phyloP scores from a whole-genome alignment of 92 coral and sea anemone species.

The Virgularia gustaviana region DNA sequence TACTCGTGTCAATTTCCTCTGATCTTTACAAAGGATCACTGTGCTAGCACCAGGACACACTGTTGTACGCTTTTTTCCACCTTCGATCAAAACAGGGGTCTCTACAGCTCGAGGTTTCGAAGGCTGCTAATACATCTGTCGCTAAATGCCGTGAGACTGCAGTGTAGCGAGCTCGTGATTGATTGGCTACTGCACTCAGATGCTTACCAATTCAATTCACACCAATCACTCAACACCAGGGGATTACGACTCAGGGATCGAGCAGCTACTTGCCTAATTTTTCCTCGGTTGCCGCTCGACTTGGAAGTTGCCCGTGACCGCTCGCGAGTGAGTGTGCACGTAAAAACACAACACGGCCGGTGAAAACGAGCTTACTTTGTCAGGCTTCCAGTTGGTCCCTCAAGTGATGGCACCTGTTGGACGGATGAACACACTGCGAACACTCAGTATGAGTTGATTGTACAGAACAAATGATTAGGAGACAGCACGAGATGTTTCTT shows the following conservation, averaged over 20 bases:
- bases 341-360: neutral
- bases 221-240: conserved; percentile 39
- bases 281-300: conserved; percentile 28
- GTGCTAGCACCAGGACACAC: conserved; percentile 27
- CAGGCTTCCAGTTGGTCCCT: conserved; percentile 41
- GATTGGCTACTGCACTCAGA: conserved; percentile 40
- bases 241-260: conserved; percentile 27
- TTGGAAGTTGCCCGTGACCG: neutral
- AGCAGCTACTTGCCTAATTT: neutral
- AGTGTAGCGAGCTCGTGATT: conserved; percentile 29
- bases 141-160: conserved; percentile 18
- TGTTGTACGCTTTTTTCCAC: conserved; percentile 24
- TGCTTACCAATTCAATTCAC: conserved; percentile 38
- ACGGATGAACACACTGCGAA: conserved; percentile 18
- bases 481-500: conserved; percentile 43
- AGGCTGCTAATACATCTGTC: conserved; percentile 21
- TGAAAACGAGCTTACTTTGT: conserved; percentile 1
- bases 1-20: conserved; percentile 29
- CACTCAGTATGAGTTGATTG: conserved; percentile 37
- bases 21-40: conserved; percentile 12
- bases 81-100: conserved; percentile 33
- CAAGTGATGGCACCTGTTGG: conserved; percentile 34
- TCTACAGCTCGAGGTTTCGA: conserved; percentile 19
- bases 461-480: conserved; percentile 34
- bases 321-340: neutral